Conservation (phyloP, 2,888 invertebrate species). For the Cephus runcator region DNA sequence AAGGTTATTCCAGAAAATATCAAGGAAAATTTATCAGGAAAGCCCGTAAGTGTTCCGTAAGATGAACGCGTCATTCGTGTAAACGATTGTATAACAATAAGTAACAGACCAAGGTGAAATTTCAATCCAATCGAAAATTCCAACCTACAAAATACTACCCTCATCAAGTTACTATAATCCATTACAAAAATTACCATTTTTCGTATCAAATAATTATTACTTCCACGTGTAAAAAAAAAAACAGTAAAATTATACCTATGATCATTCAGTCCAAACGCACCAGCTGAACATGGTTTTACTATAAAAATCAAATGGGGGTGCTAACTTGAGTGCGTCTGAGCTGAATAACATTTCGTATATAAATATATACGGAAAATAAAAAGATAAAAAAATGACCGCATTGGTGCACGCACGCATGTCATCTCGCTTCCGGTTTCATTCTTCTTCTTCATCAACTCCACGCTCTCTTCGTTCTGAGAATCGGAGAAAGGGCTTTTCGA, state of each 20-base stretch:
- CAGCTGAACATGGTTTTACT: too few relatives aligned
- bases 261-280: too few relatives aligned
- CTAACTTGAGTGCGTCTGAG: too few relatives aligned
- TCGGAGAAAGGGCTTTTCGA: background rate
- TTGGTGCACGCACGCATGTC: background rate
- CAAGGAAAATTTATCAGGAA: constrained; percentile 41
- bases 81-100: constrained; percentile 52
- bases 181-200: background rate
- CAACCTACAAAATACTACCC: background rate
- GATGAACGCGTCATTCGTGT: constrained; percentile 43
- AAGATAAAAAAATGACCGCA: background rate
- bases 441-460: background rate
- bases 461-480: background rate
- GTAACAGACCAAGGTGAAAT: constrained; percentile 47
- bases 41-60: constrained; percentile 22
- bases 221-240: background rate
- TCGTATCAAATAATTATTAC: background rate
- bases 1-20: constrained; percentile 26
- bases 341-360: too few relatives aligned
- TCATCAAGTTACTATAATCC: background rate
- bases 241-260: too few relatives aligned
- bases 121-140: constrained; percentile 1
- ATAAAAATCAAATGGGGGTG: too few relatives aligned
- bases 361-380: background rate
- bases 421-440: background rate